phyloP scores from a whole-genome alignment of 2,113 vertebrate genomes.

The Beaufortia kweichowensis region DNA sequence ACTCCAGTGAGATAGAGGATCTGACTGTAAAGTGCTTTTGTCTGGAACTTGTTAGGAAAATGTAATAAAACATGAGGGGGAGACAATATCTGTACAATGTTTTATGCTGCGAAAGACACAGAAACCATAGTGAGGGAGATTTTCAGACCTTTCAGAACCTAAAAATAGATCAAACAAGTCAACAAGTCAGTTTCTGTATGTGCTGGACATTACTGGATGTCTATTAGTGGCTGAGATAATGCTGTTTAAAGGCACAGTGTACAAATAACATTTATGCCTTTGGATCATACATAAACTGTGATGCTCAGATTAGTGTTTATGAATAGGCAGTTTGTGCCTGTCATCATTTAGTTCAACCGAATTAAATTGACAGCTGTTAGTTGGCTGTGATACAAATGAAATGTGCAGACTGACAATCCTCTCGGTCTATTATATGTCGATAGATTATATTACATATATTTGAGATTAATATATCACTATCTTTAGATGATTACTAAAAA shows the following conservation, averaged over 20 bases:
- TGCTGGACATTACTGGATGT: too few relatives aligned
- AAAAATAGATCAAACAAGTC: too few relatives aligned
- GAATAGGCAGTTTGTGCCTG: not conserved
- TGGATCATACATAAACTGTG: too few relatives aligned
- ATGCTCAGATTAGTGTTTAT: not conserved
- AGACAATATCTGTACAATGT: not conserved
- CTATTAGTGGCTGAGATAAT: not conserved
- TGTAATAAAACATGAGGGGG: not conserved
- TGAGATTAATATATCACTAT: too few relatives aligned
- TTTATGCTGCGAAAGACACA: too few relatives aligned
- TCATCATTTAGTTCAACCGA: not conserved
- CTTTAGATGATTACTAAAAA: not conserved
- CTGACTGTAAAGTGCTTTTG: not conserved
- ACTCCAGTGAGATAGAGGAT: not conserved
- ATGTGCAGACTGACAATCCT: constrained; percentile 12
- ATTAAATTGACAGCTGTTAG: constrained; percentile 18
- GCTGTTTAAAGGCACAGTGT: not conserved
- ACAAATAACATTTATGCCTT: too few relatives aligned
- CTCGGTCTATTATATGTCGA: constrained; percentile 1
- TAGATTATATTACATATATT: too few relatives aligned
- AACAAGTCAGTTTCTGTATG: too few relatives aligned
- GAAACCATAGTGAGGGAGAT: too few relatives aligned
- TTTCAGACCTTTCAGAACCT: too few relatives aligned
- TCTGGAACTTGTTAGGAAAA: not conserved
- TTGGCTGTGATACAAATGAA: not conserved